These are phyloP conservation scores for Corythaeola cristata DNA, from an alignment of 2,113 vertebrate genomes.

Conservation along the genomic window DNA sequence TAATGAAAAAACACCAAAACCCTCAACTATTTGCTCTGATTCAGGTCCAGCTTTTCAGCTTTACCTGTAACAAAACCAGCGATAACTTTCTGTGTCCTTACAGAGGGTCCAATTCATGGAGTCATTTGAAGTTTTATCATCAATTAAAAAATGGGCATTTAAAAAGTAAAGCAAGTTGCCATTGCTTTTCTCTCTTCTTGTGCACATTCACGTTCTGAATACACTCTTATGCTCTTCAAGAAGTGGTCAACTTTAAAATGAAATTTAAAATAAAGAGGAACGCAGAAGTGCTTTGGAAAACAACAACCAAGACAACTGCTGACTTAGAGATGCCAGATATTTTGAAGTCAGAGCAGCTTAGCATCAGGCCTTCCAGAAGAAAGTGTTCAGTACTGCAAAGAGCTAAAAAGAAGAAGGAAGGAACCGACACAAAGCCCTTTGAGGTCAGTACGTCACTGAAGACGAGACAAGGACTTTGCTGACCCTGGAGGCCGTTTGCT, in stretches of 20 bases:
- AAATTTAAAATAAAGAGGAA: neutral
- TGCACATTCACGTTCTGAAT: neutral
- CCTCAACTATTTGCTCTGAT: neutral
- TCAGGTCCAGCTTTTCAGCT: neutral
- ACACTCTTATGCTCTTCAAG: neutral
- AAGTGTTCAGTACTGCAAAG: neutral
- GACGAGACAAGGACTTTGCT: neutral
- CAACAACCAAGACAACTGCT: neutral
- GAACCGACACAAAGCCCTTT: neutral
- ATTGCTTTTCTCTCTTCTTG: neutral
- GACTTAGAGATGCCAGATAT: neutral
- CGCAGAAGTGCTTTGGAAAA: neutral
- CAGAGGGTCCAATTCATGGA: neutral
- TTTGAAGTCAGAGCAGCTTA: neutral
- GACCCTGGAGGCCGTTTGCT: neutral
- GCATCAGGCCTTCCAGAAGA: neutral
- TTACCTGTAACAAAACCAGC: neutral
- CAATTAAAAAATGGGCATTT: neutral
- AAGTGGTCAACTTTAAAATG: neutral
- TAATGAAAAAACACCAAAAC: neutral
- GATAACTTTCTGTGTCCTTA: neutral
- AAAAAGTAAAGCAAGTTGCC: neutral
- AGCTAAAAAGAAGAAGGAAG: neutral
- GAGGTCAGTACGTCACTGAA: neutral
- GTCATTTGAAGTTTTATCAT: neutral